phyloP scores from a whole-genome alignment of 2,888 invertebrate species.

The Tipula confusa region DNA sequence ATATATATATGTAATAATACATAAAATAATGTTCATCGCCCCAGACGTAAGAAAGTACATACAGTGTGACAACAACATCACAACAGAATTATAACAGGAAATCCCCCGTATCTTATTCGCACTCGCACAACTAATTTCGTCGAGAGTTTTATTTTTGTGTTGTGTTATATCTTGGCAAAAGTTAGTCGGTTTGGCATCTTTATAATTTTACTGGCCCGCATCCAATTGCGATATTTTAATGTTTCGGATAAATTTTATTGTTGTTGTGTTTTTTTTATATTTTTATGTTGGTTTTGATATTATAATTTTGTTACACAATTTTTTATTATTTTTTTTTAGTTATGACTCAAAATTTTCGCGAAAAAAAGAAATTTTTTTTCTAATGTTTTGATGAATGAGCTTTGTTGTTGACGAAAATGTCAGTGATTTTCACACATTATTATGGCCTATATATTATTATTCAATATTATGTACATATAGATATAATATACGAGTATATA shows the following conservation, averaged over 20 bases:
- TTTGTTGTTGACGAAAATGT: background rate
- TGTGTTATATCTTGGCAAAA: background rate
- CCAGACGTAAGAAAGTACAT: slow-evolving; percentile 25
- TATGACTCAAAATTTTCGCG: background rate
- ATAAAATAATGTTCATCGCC: background rate
- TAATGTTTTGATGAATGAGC: background rate
- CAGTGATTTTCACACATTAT: background rate
- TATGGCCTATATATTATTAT: background rate
- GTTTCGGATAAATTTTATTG: slow-evolving; percentile 8
- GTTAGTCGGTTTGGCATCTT: slow-evolving; percentile 12
- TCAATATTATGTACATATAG: too few species aligned
- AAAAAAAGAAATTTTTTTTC: background rate
- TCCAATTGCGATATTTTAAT: slow-evolving; percentile 4
- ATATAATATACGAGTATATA: too few species aligned
- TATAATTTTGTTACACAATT: background rate
- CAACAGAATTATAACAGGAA: background rate
- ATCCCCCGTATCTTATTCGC: slow-evolving; percentile 25
- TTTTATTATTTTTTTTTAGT: background rate
- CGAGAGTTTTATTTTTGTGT: background rate
- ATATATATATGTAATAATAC: too few species aligned
- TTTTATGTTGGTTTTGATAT: background rate
- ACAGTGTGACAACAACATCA: slow-evolving; percentile 16
- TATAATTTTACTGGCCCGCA: slow-evolving; percentile 12
- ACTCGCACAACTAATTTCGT: background rate
- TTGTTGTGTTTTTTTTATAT: background rate